These are phyloP conservation scores for Hylyphantes graminicola DNA, from an alignment of 1,140 invertebrate genomes.

Conservation along the genomic window DNA sequence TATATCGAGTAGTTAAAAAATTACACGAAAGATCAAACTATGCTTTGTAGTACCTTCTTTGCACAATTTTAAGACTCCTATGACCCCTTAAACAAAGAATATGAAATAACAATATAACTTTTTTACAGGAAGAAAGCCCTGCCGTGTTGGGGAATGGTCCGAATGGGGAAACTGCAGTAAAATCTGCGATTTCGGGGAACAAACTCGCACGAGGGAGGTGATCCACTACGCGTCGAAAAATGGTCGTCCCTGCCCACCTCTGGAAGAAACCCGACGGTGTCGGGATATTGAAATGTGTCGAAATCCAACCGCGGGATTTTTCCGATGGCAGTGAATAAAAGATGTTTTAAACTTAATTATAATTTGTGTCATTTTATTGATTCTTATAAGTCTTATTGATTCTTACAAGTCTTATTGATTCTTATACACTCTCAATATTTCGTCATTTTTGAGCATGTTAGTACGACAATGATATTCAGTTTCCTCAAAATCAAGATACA, in stretches of 20 bases:
- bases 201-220: slow-evolving; percentile 80
- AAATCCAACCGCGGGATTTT: slow-evolving; percentile 36
- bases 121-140: slow-evolving; percentile 74
- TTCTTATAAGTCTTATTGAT: no score
- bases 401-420: no score
- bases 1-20: no score
- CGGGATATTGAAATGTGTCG: slow-evolving; percentile 78
- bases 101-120: slow-evolving; percentile 1
- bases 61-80: no score
- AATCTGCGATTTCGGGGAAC: slow-evolving; percentile 88
- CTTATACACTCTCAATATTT: no score
- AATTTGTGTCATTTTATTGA: background rate
- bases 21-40: no score
- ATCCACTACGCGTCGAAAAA: slow-evolving; percentile 79
- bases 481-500: no score
- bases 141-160: slow-evolving; percentile 87
- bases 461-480: no score
- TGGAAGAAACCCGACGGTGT: slow-evolving; percentile 87
- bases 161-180: slow-evolving; percentile 83
- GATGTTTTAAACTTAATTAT: background rate
- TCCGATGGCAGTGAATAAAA: slow-evolving; percentile 56
- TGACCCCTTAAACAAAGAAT: no score
- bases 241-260: slow-evolving; percentile 81
- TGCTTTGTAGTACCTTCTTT: no score
- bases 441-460: no score